phyloP scores from a whole-genome alignment of 2,113 vertebrate species.

The Uropsilus gracilis region DNA sequence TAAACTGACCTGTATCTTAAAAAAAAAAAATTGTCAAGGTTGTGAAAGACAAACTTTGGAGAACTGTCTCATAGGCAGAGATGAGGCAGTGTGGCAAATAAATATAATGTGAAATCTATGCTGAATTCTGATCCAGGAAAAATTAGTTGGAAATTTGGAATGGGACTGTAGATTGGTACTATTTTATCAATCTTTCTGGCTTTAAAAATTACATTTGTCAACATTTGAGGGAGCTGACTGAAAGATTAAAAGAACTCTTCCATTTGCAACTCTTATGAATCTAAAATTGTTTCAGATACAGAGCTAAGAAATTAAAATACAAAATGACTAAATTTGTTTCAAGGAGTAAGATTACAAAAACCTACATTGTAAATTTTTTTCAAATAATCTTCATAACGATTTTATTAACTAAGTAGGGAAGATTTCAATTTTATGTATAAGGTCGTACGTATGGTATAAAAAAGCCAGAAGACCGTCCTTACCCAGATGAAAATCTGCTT shows the following conservation, averaged over 20 bases:
- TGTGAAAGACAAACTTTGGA: background rate
- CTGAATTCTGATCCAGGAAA: background rate
- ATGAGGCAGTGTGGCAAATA: background rate
- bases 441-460: background rate
- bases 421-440: background rate
- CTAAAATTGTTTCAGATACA: conserved; percentile 44
- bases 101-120: background rate
- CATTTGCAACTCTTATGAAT: conserved; percentile 11
- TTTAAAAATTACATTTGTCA: background rate
- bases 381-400: conserved; percentile 8
- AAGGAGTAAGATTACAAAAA: no score
- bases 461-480: background rate
- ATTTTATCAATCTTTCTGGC: background rate
- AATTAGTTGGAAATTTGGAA: background rate
- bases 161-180: background rate
- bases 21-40: background rate
- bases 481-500: background rate
- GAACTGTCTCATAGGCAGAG: background rate
- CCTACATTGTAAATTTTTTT: no score
- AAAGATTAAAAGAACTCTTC: background rate
- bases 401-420: background rate
- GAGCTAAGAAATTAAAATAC: conserved; percentile 18
- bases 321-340: background rate
- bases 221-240: background rate
- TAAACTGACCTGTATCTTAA: background rate